Evolutionary conservation across 2,113 vertebrate species (phyloP).

Genomic region (Hydropotes inermis): DNA sequence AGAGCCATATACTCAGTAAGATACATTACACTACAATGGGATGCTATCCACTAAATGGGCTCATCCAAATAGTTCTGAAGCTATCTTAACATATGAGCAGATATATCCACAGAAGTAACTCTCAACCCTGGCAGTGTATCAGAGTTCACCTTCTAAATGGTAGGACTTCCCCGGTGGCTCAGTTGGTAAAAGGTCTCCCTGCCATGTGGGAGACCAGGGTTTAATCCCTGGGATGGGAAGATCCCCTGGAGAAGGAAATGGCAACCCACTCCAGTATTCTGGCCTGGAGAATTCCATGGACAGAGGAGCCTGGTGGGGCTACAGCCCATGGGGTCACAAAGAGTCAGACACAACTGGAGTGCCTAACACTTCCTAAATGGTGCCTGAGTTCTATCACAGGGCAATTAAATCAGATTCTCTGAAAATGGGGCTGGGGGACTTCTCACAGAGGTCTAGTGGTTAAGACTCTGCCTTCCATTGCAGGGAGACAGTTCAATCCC

Average conservation of each 20-base stretch:
- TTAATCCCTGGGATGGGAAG: background rate
- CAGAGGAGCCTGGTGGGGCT: background rate
- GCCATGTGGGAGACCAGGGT: background rate
- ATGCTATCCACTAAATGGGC: slow-evolving; percentile 20
- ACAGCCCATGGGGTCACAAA: background rate
- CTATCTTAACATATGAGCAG: background rate
- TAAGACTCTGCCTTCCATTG: background rate
- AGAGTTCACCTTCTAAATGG: background rate
- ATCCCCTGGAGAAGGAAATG: background rate
- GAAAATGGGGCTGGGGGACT: background rate
- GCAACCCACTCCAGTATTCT: background rate
- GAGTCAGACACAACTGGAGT: background rate
- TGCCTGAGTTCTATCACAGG: background rate
- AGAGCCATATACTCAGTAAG: background rate
- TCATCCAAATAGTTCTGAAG: slow-evolving; percentile 14
- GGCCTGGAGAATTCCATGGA: background rate
- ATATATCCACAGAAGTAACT: background rate
- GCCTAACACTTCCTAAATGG: background rate
- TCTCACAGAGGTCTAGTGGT: background rate
- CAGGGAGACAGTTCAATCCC: background rate
- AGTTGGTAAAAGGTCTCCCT: background rate
- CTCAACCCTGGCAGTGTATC: background rate
- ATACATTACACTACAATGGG: background rate
- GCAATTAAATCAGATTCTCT: slow-evolving; percentile 25
- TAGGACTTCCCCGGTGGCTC: background rate